Conservation (phyloP, 2,888 invertebrate species). For the Stenodera caucasica region DNA sequence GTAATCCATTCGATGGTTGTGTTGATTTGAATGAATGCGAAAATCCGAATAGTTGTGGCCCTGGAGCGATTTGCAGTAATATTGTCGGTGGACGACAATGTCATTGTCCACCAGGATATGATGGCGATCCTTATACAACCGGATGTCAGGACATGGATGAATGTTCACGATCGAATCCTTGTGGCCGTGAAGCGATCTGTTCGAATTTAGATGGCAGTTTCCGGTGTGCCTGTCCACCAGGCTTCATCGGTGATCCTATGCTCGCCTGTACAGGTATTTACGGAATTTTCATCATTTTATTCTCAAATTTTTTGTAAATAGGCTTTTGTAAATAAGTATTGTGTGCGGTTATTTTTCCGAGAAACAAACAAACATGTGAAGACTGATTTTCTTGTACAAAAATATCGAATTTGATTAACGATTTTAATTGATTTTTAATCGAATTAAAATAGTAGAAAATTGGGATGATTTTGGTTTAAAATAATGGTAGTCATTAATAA, state of each 20-base stretch:
- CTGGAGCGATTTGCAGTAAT: conserved; percentile 78
- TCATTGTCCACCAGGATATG: conserved; percentile 77
- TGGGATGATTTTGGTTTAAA: too few species aligned
- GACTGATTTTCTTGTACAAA: conserved; percentile 55
- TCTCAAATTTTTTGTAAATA: conserved; percentile 11
- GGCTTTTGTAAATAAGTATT: conserved; percentile 35
- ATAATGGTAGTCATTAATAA: too few species aligned
- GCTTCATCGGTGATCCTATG: conserved; percentile 79
- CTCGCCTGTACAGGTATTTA: conserved; percentile 71
- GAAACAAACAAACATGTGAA: conserved; percentile 52
- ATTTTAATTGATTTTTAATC: too few species aligned
- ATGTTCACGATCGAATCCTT: conserved; percentile 66
- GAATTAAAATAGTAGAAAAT: too few species aligned
- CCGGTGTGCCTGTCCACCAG: conserved; percentile 80
- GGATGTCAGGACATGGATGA: conserved; percentile 77
- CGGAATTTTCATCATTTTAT: conserved; percentile 7
- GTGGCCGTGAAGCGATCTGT: conserved; percentile 80
- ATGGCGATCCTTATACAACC: conserved; percentile 72
- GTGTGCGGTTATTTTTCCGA: conserved; percentile 24
- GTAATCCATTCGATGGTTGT: conserved; percentile 80
- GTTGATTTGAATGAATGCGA: conserved; percentile 84
- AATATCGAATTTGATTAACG: conserved; percentile 28
- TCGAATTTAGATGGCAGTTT: conserved; percentile 78
- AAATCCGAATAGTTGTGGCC: conserved; percentile 71
- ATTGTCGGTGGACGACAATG: conserved; percentile 79